These are phyloP conservation scores for Podotricha telesiphe DNA, from an alignment of 2,888 invertebrate species.

Conservation along the genomic window DNA sequence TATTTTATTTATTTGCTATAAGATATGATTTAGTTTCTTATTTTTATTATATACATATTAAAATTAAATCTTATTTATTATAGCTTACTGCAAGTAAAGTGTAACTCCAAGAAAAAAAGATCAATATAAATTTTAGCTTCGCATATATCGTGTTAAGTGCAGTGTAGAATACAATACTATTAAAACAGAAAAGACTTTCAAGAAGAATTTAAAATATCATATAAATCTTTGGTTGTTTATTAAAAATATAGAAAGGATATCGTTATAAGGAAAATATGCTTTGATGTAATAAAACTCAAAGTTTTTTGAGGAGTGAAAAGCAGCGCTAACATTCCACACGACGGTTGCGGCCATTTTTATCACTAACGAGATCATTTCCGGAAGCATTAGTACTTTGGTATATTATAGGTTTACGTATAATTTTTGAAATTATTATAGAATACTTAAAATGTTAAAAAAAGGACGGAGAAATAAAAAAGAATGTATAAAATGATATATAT, in stretches of 20 bases:
- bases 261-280: slow-evolving; percentile 58
- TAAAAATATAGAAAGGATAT: slow-evolving; percentile 56
- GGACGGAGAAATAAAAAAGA: no score
- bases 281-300: slow-evolving; percentile 70
- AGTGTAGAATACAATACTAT: background rate
- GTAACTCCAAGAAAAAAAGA: no score
- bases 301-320: slow-evolving; percentile 58
- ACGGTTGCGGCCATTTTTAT: slow-evolving; percentile 67
- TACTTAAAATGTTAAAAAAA: slow-evolving; percentile 54
- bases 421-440: slow-evolving; percentile 56
- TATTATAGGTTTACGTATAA: slow-evolving; percentile 61
- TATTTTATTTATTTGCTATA: no score
- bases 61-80: no score
- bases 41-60: no score
- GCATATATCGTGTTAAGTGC: background rate
- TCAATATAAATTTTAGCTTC: no score
- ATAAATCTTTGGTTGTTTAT: slow-evolving; percentile 49
- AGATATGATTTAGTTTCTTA: no score
- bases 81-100: no score
- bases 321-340: slow-evolving; percentile 69
- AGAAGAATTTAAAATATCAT: no score
- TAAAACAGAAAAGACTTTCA: background rate
- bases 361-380: slow-evolving; percentile 73
- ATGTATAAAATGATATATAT: no score
- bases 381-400: slow-evolving; percentile 72